phyloP scores from a whole-genome alignment of 2,113 vertebrate genomes.

The Erythrolamprus reginae region DNA sequence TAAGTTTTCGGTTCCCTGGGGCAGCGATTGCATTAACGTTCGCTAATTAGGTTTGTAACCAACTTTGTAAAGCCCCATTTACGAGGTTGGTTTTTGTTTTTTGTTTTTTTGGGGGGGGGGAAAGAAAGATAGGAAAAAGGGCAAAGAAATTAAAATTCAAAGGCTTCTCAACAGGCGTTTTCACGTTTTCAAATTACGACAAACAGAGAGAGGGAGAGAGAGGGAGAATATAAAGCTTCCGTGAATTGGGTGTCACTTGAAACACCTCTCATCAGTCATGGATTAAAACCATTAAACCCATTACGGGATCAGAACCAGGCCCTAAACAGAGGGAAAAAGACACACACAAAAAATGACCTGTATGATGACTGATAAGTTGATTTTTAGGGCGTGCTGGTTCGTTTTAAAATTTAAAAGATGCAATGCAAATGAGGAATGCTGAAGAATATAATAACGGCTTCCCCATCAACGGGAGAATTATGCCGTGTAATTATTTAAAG shows the following conservation, averaged over 20 bases:
- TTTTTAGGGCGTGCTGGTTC: not conserved
- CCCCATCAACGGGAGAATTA: not conserved
- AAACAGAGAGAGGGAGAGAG: constrained; percentile 4
- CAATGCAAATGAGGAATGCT: not conserved
- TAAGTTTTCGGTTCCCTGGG: constrained; percentile 57
- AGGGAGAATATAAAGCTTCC: constrained; percentile 18
- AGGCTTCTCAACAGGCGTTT: constrained; percentile 50
- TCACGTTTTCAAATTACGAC: constrained; percentile 51
- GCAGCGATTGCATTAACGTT: constrained; percentile 54
- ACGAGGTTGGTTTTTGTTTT: not conserved
- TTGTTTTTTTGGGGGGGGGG: not conserved
- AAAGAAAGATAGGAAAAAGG: constrained; percentile 25
- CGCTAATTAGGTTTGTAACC: constrained; percentile 62
- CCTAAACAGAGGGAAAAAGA: constrained; percentile 8
- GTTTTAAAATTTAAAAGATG: not conserved
- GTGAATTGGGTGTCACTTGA: constrained; percentile 41
- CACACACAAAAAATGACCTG: constrained; percentile 54
- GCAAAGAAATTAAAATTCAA: constrained; percentile 48
- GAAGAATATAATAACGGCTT: constrained; percentile 19
- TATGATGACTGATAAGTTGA: constrained; percentile 19
- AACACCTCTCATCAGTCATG: constrained; percentile 37
- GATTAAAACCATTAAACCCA: constrained; percentile 39
- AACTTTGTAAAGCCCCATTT: constrained; percentile 48
- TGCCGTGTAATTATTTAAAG: not conserved
- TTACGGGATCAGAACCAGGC: constrained; percentile 51